These are phyloP conservation scores for Porites lobata DNA, from an alignment of 92 coral and sea anemone genomes.

Conservation along the genomic window DNA sequence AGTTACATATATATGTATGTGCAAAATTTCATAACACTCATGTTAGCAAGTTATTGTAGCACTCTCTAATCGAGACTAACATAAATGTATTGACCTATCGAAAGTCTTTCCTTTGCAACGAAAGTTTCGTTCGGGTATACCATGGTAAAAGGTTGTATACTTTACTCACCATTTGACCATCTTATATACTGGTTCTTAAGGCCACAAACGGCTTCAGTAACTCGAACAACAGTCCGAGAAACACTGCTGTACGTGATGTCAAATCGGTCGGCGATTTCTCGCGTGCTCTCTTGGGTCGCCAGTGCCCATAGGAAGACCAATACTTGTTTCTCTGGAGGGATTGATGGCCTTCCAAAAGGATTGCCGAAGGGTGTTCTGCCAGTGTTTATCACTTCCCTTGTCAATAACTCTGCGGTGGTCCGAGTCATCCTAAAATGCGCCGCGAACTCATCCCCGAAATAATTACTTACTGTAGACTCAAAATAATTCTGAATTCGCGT, in stretches of 20 bases:
- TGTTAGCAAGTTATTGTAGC: neutral
- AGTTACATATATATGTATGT: neutral
- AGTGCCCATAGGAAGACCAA: conserved; percentile 63
- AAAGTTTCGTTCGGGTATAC: conserved; percentile 8
- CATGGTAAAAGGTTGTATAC: conserved; percentile 4
- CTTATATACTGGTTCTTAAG: conserved; percentile 59
- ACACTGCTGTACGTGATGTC: conserved; percentile 70
- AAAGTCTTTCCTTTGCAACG: conserved; percentile 12
- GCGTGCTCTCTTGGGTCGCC: conserved; percentile 65
- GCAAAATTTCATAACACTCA: conserved; percentile 16
- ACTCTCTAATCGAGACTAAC: conserved; percentile 20
- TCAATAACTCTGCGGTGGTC: conserved; percentile 21
- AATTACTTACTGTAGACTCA: conserved; percentile 17
- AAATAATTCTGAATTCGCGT: conserved; percentile 21
- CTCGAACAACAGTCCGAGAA: conserved; percentile 66
- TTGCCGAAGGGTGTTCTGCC: conserved; percentile 32
- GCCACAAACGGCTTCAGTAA: conserved; percentile 61
- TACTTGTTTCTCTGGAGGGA: conserved; percentile 66
- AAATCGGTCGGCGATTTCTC: conserved; percentile 67
- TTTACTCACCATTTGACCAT: conserved; percentile 74
- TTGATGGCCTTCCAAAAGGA: conserved; percentile 56
- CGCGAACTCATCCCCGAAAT: conserved; percentile 16
- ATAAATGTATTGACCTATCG: neutral
- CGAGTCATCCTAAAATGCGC: conserved; percentile 22
- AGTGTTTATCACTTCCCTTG: conserved; percentile 13